Conservation (phyloP, 2,888 invertebrate species). For the Erebia palarica region DNA sequence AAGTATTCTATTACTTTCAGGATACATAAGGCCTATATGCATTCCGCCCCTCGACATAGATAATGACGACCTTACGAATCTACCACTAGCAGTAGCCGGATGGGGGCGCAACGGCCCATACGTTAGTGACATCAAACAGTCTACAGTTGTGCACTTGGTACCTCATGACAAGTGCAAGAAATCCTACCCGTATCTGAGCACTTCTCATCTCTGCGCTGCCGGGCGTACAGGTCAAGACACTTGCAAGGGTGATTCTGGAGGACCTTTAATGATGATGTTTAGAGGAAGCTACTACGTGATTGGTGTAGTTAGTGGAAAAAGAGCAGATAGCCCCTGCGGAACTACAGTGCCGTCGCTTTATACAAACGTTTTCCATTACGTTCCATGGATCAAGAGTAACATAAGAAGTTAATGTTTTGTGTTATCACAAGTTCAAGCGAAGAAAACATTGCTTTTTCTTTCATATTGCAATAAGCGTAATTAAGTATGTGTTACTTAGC, state of each 20-base stretch:
- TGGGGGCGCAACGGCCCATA: conserved; percentile 71
- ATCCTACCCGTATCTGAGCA: conserved; percentile 59
- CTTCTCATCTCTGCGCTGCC: conserved; percentile 67
- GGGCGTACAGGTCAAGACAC: conserved; percentile 71
- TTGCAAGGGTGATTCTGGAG: conserved; percentile 76
- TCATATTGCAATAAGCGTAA: neutral
- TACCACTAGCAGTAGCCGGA: conserved; percentile 67
- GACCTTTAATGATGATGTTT: conserved; percentile 70
- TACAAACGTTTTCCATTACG: conserved; percentile 67
- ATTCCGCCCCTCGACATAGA: conserved; percentile 68
- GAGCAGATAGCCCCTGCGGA: conserved; percentile 69
- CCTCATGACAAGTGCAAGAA: conserved; percentile 59
- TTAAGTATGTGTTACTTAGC: neutral
- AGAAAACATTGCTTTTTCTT: neutral
- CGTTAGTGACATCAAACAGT: conserved; percentile 65
- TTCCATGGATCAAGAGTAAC: conserved; percentile 12
- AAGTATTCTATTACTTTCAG: conserved; percentile 50
- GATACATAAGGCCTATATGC: conserved; percentile 71
- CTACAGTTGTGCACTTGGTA: conserved; percentile 66
- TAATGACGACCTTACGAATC: conserved; percentile 56
- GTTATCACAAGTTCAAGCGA: neutral
- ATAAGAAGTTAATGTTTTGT: conserved; percentile 5
- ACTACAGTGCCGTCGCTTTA: conserved; percentile 70
- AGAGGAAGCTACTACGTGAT: conserved; percentile 65
- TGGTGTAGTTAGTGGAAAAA: conserved; percentile 73